Evolutionary conservation across 2,888 invertebrate genomes (phyloP).

Genomic region (Diloba caeruleocephala): DNA sequence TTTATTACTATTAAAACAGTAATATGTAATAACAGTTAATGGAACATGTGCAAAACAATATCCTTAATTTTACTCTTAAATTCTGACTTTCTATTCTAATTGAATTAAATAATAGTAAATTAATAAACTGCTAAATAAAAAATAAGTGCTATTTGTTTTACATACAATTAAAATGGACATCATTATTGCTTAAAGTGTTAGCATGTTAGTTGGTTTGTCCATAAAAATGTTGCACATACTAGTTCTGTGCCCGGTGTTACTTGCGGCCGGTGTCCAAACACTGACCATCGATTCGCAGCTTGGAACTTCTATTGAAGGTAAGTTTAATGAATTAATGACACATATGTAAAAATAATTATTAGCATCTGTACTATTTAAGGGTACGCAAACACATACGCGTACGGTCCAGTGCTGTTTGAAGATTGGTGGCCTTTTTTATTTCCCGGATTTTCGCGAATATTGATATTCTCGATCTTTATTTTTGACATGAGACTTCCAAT

Average conservation of each 20-base stretch:
- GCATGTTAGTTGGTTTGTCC: slow-evolving; percentile 61
- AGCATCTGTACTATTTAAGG: too few relatives aligned
- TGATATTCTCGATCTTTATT: too few relatives aligned
- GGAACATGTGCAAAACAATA: slow-evolving; percentile 1
- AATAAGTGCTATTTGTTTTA: slow-evolving; percentile 23
- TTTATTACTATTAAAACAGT: not conserved
- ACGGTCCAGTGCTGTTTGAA: too few relatives aligned
- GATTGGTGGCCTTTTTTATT: too few relatives aligned
- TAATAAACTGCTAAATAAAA: slow-evolving; percentile 18
- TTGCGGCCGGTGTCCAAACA: slow-evolving; percentile 78
- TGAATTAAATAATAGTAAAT: slow-evolving; percentile 18
- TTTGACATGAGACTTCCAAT: too few relatives aligned
- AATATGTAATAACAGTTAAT: slow-evolving; percentile 11
- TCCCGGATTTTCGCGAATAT: too few relatives aligned
- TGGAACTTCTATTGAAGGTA: slow-evolving; percentile 85
- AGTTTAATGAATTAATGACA: slow-evolving; percentile 45
- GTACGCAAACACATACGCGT: too few relatives aligned
- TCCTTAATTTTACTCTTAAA: not conserved
- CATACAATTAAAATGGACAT: slow-evolving; percentile 32
- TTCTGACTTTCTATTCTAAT: not conserved
- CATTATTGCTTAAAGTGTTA: slow-evolving; percentile 39
- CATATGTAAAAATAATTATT: too few relatives aligned
- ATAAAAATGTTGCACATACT: slow-evolving; percentile 77
- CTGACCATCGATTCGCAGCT: slow-evolving; percentile 82
- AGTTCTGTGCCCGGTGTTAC: slow-evolving; percentile 77